Percentiles rank a stretch among this genome's conserved stretches.
Conservation (phyloP, 2,113 vertebrate species). For the Atherinomorus stipes region DNA sequence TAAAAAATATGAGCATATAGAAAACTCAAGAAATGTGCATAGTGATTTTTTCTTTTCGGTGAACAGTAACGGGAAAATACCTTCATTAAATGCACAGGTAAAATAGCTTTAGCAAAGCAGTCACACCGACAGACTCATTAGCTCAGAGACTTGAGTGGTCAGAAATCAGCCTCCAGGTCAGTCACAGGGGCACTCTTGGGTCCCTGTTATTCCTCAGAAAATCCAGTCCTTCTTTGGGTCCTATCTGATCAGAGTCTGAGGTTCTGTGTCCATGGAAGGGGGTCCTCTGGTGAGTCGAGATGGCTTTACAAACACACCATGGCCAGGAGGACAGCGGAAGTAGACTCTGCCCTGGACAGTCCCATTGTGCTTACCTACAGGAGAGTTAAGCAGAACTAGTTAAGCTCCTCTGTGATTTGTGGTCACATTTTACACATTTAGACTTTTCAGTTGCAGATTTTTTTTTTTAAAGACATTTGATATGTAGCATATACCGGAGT, state of each 20-base stretch:
- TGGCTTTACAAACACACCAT: constrained; percentile 87
- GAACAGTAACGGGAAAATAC: constrained; percentile 59
- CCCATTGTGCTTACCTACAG: constrained; percentile 87
- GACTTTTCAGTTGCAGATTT: neutral
- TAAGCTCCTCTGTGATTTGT: neutral
- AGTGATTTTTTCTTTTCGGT: constrained; percentile 61
- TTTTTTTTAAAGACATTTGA: rapidly evolving
- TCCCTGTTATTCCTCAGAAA: constrained; percentile 33
- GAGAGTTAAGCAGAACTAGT: constrained; percentile 21
- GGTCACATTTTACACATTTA: neutral
- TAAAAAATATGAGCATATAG: constrained; percentile 71
- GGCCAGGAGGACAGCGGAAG: constrained; percentile 86
- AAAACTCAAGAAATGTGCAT: constrained; percentile 77
- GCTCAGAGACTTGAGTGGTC: constrained; percentile 31
- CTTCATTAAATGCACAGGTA: constrained; percentile 67
- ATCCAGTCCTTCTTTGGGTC: constrained; percentile 63
- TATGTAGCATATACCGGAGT: neutral
- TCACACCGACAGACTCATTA: constrained; percentile 27
- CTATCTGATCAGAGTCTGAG: constrained; percentile 77
- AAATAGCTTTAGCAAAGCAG: constrained; percentile 49
- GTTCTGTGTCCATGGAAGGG: constrained; percentile 73
- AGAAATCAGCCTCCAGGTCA: constrained; percentile 2
- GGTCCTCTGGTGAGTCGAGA: constrained; percentile 83
- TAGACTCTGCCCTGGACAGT: constrained; percentile 88
- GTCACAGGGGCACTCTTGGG: constrained; percentile 15